Base-by-base conservation (phyloP, 2,888 invertebrate genomes). In the Hofmannophila pseudospretella region DNA sequence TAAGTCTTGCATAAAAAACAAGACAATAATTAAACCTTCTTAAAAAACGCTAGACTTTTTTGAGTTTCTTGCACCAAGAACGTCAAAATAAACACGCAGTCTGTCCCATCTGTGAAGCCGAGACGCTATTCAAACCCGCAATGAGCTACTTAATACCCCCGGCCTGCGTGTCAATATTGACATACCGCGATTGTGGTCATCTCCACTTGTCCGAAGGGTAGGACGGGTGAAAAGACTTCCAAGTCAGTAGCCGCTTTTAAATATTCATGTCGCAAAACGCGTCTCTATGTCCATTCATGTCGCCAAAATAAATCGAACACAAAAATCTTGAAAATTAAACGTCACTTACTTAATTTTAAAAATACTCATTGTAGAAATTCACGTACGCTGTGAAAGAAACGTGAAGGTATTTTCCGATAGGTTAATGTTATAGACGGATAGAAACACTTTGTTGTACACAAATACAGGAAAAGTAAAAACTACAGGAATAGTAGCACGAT, bases 111-210 rank as follows among this genome's bases (percentile, higher is more conserved):
- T 54, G 44, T 47, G 52, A 51, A 48, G 49, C 51, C 51, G 67
- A 63, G 74, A 64, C 68, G 61, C 76, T 60, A 82, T 84, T 81
- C 82, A 84, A 34, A 48, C 47, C 48, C 41, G 62, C 62, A 67
- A 69, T 67, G 74, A 81, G 82, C 82, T 81, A 84, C 80, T 84
- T 78, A 82, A 79, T 78, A 69, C 71, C 67, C n/a, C 51, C 48
- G 62, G 71, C 67, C 61, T 58, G 67, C 49, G 50, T 48, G 84
- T 64, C 67, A 85, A 84, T 73, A 80, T 84, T 84, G 77, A 73
- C 79, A 56, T 58, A 52, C 57, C 56, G 54, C 65, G 49, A 54
- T 52, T 60, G 67, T 84, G 85, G 85, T 84, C 85, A 85, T 70
- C 70, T 41, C 16, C 43, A 56, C 58, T 57, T 71, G 82, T 75